Conservation (phyloP, 2,888 invertebrate species). For the Polydrusus tereticollis region DNA sequence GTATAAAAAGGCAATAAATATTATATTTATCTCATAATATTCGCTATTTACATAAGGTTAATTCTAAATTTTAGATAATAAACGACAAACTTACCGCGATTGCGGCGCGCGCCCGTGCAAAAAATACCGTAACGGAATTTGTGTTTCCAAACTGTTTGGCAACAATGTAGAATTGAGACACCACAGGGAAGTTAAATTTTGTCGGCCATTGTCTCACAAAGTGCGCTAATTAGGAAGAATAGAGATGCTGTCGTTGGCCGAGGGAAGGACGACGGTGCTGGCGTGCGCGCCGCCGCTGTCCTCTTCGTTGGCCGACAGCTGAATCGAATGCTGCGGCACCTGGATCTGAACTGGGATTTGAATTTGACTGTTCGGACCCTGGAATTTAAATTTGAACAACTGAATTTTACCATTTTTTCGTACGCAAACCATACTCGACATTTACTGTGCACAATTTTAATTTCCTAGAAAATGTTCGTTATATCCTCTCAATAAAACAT, state of each 20-base stretch:
- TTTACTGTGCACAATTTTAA: too few relatives aligned
- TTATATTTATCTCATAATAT: constrained; percentile 15
- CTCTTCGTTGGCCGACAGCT: constrained; percentile 59
- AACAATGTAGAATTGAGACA: too few relatives aligned
- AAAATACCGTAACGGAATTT: too few relatives aligned
- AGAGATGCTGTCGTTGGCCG: constrained; percentile 60
- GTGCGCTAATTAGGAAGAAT: constrained; percentile 53
- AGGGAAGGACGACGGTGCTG: constrained; percentile 70
- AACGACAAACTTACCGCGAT: neutral
- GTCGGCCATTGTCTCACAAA: too few relatives aligned
- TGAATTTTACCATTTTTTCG: too few relatives aligned
- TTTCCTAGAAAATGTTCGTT: too few relatives aligned
- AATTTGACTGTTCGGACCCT: constrained; percentile 75
- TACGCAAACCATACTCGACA: too few relatives aligned
- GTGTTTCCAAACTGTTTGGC: too few relatives aligned
- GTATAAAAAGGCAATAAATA: constrained; percentile 41
- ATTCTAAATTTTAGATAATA: neutral
- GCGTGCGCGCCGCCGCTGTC: constrained; percentile 63
- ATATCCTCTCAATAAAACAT: too few relatives aligned
- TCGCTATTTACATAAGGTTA: constrained; percentile 1
- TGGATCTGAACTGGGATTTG: constrained; percentile 77
- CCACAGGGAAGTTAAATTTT: too few relatives aligned
- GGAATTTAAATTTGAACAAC: constrained; percentile 28
- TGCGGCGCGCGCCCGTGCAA: too few relatives aligned
- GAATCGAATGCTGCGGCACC: constrained; percentile 71